Conservation (phyloP, 2,113 vertebrate species). For the Pungitius pungitius region DNA sequence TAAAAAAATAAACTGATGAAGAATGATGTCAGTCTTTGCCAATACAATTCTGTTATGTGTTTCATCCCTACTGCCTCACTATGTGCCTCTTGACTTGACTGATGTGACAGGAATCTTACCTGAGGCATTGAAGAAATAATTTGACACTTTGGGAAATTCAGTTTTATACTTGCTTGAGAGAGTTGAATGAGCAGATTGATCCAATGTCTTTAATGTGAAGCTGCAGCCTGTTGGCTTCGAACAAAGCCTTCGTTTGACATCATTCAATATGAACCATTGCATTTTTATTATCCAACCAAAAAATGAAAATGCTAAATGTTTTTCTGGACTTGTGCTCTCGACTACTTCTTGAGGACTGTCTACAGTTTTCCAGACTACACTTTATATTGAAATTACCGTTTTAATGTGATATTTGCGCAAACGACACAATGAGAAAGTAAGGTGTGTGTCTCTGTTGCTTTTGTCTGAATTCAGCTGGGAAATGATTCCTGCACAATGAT, state of each 20-base stretch:
- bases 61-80: neutral
- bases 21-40: neutral
- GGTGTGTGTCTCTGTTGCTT: slow-evolving; percentile 37
- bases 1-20: neutral
- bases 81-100: neutral
- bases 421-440: slow-evolving; percentile 38
- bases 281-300: neutral
- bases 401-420: slow-evolving; percentile 46
- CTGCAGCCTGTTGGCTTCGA: neutral
- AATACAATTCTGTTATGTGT: neutral
- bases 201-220: neutral
- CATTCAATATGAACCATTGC: neutral
- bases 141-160: slow-evolving; percentile 14
- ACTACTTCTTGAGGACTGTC: neutral
- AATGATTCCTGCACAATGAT: too few species aligned
- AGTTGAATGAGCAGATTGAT: neutral
- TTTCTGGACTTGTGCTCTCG: neutral
- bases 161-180: neutral
- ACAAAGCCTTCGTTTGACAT: too few species aligned
- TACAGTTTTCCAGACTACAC: slow-evolving; percentile 1
- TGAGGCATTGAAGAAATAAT: slow-evolving; percentile 4
- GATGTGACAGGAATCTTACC: neutral
- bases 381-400: slow-evolving; percentile 39
- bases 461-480: slow-evolving; percentile 47
- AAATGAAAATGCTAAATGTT: neutral